Percentiles rank a stretch among this genome's conserved stretches.
Conservation (phyloP, 2,113 vertebrate species). For the Passer domesticus region DNA sequence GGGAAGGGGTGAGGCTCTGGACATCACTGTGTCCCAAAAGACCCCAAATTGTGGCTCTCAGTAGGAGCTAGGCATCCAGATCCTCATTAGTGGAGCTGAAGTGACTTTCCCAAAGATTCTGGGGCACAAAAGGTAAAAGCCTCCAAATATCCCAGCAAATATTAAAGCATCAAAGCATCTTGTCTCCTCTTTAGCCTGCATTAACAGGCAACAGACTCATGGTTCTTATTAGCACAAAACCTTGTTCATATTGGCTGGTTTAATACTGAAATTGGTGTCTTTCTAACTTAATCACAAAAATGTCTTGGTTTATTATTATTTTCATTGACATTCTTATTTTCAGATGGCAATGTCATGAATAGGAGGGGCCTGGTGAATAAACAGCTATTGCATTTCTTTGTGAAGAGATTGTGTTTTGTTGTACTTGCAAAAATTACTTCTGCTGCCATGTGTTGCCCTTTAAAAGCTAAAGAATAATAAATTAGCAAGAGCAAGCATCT, state of each 20-base stretch:
- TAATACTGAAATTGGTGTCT: neutral
- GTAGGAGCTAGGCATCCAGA: neutral
- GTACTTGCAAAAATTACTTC: conserved; percentile 11
- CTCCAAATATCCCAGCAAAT: fast-evolving
- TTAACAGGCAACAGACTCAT: neutral
- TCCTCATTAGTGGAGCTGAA: neutral
- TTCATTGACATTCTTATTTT: neutral
- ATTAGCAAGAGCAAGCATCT: neutral
- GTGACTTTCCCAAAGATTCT: neutral
- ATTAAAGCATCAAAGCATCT: neutral
- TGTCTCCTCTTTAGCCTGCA: neutral
- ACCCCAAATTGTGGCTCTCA: neutral
- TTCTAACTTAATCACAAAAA: neutral
- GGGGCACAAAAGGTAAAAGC: neutral
- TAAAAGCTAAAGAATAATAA: neutral
- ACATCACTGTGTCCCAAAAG: neutral
- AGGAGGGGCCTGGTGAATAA: neutral
- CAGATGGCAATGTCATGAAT: neutral
- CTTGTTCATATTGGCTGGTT: neutral
- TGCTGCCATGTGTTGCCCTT: neutral
- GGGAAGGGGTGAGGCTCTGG: neutral
- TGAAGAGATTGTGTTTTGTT: neutral
- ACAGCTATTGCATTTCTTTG: neutral
- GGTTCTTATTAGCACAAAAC: neutral
- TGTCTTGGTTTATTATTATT: neutral